phyloP scores from a whole-genome alignment of 2,888 invertebrate genomes.

The Aphodius granarius region DNA sequence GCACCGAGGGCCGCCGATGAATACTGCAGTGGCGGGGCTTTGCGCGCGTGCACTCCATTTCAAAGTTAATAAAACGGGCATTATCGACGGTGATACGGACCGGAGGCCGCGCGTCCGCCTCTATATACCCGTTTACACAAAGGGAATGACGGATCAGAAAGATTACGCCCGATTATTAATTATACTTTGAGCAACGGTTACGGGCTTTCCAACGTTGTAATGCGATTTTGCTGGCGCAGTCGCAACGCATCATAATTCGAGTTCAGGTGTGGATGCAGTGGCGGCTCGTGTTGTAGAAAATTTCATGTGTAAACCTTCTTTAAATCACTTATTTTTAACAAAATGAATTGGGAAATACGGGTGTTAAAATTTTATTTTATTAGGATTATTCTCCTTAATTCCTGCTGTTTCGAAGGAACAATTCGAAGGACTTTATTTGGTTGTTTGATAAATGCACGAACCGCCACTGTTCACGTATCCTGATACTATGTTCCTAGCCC shows the following conservation, averaged over 20 bases:
- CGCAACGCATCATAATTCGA: no score
- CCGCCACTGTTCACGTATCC: background rate
- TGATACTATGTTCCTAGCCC: background rate
- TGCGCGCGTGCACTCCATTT: background rate
- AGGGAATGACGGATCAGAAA: constrained; percentile 18
- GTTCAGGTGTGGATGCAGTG: background rate
- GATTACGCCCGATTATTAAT: constrained; percentile 7
- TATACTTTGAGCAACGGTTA: background rate
- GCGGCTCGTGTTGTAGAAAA: no score
- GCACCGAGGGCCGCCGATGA: background rate
- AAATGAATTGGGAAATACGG: no score
- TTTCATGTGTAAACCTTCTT: no score
- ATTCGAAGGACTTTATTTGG: no score
- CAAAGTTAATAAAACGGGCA: background rate
- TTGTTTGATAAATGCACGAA: no score
- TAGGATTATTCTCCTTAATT: no score
- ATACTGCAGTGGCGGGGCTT: background rate
- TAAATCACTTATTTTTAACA: no score
- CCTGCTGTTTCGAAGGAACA: no score
- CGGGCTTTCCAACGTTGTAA: background rate
- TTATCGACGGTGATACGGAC: background rate
- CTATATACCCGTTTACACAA: constrained; percentile 25
- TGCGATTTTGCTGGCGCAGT: background rate
- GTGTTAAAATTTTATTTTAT: no score
- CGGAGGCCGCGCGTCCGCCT: background rate